A percentile compares a stretch with the other conserved stretches of the same genome.
These are phyloP conservation scores for Drosophila kepulauana DNA, from an alignment of 1,140 invertebrate species.

Conservation along the genomic window DNA sequence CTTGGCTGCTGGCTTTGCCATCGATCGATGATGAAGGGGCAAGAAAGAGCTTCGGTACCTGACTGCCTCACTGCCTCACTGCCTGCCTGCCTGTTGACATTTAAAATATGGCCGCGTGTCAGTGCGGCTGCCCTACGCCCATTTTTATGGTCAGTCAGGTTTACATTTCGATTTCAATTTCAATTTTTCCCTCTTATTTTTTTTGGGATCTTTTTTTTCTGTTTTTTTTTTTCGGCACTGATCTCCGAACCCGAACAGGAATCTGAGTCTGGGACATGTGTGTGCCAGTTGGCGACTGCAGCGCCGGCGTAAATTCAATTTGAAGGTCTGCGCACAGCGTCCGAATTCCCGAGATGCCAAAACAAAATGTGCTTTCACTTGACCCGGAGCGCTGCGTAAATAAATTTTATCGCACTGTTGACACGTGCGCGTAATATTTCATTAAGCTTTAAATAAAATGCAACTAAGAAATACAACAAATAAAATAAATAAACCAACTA, in stretches of 20 bases:
- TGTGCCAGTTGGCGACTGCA: not conserved
- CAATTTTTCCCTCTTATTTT: conserved; percentile 46
- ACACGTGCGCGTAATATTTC: conserved; percentile 83
- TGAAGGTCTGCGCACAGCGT: conserved; percentile 64
- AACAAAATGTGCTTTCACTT: conserved; percentile 81
- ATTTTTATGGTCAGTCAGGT: conserved; percentile 78
- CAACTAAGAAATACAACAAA: conserved; percentile 27
- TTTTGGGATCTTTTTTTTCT: not conserved
- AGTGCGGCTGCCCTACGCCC: conserved; percentile 81
- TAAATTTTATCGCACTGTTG: conserved; percentile 80
- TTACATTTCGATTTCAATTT: conserved; percentile 80
- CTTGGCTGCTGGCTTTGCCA: conserved; percentile 51
- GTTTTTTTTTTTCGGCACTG: conserved; percentile 46
- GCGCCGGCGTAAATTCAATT: conserved; percentile 77
- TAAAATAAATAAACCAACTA: conserved; percentile 29
- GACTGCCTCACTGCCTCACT: conserved; percentile 26
- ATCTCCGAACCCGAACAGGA: conserved; percentile 29
- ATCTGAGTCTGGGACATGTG: conserved; percentile 10
- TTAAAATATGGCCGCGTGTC: conserved; percentile 84
- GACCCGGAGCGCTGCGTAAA: conserved; percentile 80
- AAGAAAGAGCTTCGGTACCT: not conserved
- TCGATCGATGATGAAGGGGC: not conserved
- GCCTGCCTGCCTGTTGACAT: conserved; percentile 69
- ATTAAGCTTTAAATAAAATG: conserved; percentile 63
- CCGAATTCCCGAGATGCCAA: conserved; percentile 46